Base-by-base conservation (phyloP, 2,113 vertebrate species). In the Cyprinodon variegatus region DNA sequence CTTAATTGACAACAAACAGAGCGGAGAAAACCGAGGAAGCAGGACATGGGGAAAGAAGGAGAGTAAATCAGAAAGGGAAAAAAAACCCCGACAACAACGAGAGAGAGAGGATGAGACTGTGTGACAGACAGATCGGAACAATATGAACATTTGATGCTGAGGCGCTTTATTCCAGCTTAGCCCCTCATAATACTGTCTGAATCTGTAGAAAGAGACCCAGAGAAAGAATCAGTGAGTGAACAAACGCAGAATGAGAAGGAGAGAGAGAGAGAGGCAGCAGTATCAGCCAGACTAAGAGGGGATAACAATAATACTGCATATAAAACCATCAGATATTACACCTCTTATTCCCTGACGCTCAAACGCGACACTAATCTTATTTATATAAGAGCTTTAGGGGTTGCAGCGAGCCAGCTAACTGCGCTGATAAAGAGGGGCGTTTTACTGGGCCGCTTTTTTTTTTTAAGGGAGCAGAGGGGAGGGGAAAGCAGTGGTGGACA, bases 261-360 rank as follows among this genome's bases (percentile, higher is more conserved):
- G 81, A 83, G 72, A 81, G 83, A 77, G 78, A 75, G 83, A 72
- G 81, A 83, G 72, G 79, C 80, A 79, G 81, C 81, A 87, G 89
- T 85, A 91, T 93, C 92, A 90, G 83, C 82, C 72, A 48, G 74
- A 93, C 90, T 94, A 91, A 93, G 93, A 90, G 87, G 93, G 92
- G 93, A 93, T 93, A 92, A 94, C 93, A 94, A 91, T 93, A 95
- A 93, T 94, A 92, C 92, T 77, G 84, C 88, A 79, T 92, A 93
- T 93, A 94, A 92, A 94, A 95, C 89, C 90, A 94, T 94, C 93
- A 93, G 92, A 95, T 94, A 94, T 95, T 94, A 92, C 90, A 92
- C 81, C 91, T 91, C 88, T 93, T 93, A 91, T 93, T 94, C 90
- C 90, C 89, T 67, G 78, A 89, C 89, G 90, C 92, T 93, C 90